A percentile compares a stretch with the other conserved stretches of the same genome.
phyloP scores from a whole-genome alignment of 2,113 vertebrate species.

The Dascyllus trimaculatus region DNA sequence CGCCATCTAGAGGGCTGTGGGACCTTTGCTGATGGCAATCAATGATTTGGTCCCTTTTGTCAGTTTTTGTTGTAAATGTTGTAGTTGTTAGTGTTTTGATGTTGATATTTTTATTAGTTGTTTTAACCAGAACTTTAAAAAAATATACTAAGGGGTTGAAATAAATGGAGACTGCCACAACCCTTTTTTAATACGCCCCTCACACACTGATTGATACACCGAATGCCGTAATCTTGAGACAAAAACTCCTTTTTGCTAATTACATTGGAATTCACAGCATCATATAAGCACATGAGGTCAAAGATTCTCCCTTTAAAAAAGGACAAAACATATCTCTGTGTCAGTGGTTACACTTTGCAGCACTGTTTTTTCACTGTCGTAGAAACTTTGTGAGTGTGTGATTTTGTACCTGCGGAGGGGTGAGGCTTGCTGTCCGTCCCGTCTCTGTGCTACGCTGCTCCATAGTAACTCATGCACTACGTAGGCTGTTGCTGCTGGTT shows the following conservation, averaged over 20 bases:
- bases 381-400: conserved; percentile 62
- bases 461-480: conserved; percentile 36
- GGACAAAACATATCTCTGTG: conserved; percentile 54
- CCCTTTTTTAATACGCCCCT: background rate
- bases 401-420: conserved; percentile 55
- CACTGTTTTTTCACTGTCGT: conserved; percentile 68
- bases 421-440: conserved; percentile 24
- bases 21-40: conserved; percentile 69
- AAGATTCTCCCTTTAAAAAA: conserved; percentile 61
- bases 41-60: conserved; percentile 66
- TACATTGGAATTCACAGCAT: conserved; percentile 31
- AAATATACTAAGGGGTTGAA: conserved; percentile 44
- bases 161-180: conserved; percentile 28
- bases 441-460: conserved; percentile 48
- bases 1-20: conserved; percentile 37
- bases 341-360: conserved; percentile 53
- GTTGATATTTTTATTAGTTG: conserved; percentile 68
- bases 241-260: conserved; percentile 33
- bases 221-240: conserved; percentile 1
- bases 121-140: conserved; percentile 52
- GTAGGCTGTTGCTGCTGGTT: conserved; percentile 19
- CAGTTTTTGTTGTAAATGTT: conserved; percentile 72
- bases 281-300: conserved; percentile 56
- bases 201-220: conserved; percentile 19
- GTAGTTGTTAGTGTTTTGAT: conserved; percentile 75